phyloP scores from a whole-genome alignment of 2,888 invertebrate species.

The Polydesmus complanatus region DNA sequence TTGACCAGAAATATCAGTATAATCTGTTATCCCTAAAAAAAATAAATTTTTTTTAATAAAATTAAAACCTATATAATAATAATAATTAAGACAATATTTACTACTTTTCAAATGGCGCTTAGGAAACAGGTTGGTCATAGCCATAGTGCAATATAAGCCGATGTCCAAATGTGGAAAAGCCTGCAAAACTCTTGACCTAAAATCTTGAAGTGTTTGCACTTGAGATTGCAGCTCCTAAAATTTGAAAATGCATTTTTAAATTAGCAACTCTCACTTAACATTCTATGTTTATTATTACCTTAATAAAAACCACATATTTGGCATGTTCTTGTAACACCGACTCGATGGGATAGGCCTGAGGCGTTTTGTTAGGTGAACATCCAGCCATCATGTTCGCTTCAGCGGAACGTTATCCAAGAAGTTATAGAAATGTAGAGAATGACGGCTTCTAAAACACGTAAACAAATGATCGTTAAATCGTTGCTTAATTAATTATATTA shows the following conservation, averaged over 20 bases:
- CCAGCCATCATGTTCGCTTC: too few species aligned
- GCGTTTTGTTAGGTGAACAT: neutral
- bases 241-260: neutral
- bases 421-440: too few species aligned
- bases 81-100: neutral
- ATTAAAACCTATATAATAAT: too few species aligned
- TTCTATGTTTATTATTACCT: conserved; percentile 37
- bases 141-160: neutral
- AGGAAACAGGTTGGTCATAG: neutral
- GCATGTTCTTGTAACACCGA: conserved; percentile 76
- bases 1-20: neutral
- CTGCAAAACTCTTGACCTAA: conserved; percentile 86
- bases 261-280: neutral
- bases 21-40: neutral
- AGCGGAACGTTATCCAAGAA: too few species aligned
- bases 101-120: conserved; percentile 14
- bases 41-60: neutral
- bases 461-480: too few species aligned
- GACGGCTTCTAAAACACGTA: too few species aligned
- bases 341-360: conserved; percentile 37
- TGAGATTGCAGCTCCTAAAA: conserved; percentile 74
- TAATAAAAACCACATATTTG: conserved; percentile 69
- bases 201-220: conserved; percentile 77
- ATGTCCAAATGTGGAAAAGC: conserved; percentile 67
- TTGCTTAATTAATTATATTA: too few species aligned